Evolutionary conservation across 2,888 invertebrate genomes (phyloP), one percentile per base, ranked within the genome.

Genomic region (Belgica antarctica): DNA sequence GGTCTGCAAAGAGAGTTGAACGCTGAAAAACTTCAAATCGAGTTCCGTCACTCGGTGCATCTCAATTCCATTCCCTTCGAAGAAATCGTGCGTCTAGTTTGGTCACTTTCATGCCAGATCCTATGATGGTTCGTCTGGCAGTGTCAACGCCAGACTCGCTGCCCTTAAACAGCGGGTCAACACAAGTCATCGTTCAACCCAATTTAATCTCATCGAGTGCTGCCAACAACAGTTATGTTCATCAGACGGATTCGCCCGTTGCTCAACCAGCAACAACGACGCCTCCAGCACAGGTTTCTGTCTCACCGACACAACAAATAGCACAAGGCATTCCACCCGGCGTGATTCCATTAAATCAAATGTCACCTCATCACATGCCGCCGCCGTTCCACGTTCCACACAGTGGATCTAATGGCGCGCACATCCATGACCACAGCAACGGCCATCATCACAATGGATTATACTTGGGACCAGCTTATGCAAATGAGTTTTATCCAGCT

Each of bases 61-160:
- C 22, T 12, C 2, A 52, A 52, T 5, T 31, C 10, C 5, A 31
- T 31, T 41, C n/a, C n/a, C n/a, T 41, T 10, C 17, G 22, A 19
- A 17, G 52, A 52, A 52, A 7, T 52, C 52, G 3, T n/a, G 41
- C 12, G 41, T 41, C 15, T 41, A 41, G 41, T 15, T 31, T 10
- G 2, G 2, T 22, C 7, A 19, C 19, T 52, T 52, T 52, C 17
- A 52, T 52, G 52, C 52, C 52, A 17, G 52, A 52, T 52, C 52
- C 52, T 24, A 70, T 36, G 71, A 79, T 79, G 79, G 79, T 80
- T 75, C 79, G 79, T 74, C 75, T 78, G 75, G 78, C 76, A 74
- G 78, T 76, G 74, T 74, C 77, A 62, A 74, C 77, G 74, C 72
- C 77, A 73, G 70, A 70, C 41, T 70, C 70, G n/a, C 70, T 61